A percentile compares a stretch with the other conserved stretches of the same genome.
These are phyloP conservation scores for Pseudorasbora parva DNA, from an alignment of 2,113 vertebrate genomes.

Conservation along the genomic window DNA sequence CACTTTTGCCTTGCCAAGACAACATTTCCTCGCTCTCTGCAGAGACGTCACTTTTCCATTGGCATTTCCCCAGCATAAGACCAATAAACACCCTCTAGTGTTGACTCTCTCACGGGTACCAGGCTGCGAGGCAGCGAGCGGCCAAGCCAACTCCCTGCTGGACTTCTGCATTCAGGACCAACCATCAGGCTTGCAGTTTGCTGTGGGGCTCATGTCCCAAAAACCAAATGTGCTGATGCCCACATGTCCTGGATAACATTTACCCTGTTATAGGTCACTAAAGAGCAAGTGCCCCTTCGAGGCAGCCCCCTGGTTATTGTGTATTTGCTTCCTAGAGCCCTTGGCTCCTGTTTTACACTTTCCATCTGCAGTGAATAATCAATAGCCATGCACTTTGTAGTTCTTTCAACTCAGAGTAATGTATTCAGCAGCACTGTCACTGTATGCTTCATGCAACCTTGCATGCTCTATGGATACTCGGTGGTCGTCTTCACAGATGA, in stretches of 20 bases:
- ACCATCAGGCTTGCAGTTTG: slow-evolving; percentile 44
- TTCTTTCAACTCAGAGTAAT: slow-evolving; percentile 27
- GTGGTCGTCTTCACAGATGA: neutral
- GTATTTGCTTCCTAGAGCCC: slow-evolving; percentile 32
- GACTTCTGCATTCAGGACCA: slow-evolving; percentile 40
- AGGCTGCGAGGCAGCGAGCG: neutral
- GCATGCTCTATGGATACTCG: neutral
- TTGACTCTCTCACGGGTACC: slow-evolving; percentile 5
- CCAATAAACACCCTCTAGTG: slow-evolving; percentile 18
- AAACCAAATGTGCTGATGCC: slow-evolving; percentile 59
- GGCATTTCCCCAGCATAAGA: slow-evolving; percentile 59
- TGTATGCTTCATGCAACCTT: neutral
- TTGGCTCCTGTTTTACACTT: slow-evolving; percentile 37
- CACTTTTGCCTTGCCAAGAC: neutral
- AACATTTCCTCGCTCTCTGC: slow-evolving; percentile 43
- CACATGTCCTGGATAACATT: slow-evolving; percentile 74
- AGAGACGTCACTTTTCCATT: slow-evolving; percentile 56
- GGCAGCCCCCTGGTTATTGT: slow-evolving; percentile 47
- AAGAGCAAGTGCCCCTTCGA: slow-evolving; percentile 76
- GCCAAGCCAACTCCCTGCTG: slow-evolving; percentile 25
- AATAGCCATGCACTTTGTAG: slow-evolving; percentile 24
- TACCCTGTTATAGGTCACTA: slow-evolving; percentile 76
- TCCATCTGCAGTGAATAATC: slow-evolving; percentile 41
- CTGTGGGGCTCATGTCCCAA: slow-evolving; percentile 45
- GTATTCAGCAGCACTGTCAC: slow-evolving; percentile 26